phyloP scores from a whole-genome alignment of 92 coral and sea anemone species.

The Parazoanthus atlanticus region DNA sequence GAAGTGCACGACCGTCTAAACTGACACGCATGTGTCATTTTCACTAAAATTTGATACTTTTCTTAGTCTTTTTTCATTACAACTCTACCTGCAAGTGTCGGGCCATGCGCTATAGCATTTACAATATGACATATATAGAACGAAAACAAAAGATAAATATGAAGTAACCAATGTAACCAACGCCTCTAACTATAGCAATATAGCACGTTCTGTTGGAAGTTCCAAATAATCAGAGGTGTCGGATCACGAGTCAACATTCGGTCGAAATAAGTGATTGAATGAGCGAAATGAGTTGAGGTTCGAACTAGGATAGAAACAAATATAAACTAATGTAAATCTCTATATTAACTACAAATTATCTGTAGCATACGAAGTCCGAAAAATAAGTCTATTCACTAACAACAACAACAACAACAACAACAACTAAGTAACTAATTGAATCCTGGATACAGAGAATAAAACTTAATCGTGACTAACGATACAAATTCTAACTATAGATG shows the following conservation, averaged over 20 bases:
- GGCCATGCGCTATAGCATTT: too few relatives aligned
- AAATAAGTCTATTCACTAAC: neutral
- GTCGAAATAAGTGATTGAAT: neutral
- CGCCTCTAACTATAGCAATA: neutral
- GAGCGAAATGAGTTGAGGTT: neutral
- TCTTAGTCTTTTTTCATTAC: too few relatives aligned
- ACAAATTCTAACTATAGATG: neutral
- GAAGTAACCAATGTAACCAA: too few relatives aligned
- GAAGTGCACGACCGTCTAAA: too few relatives aligned
- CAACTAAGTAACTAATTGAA: neutral
- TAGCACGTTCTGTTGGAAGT: too few relatives aligned
- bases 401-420: too few relatives aligned
- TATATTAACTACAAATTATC: neutral
- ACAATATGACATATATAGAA: too few relatives aligned
- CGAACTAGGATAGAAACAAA: neutral
- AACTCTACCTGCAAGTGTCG: too few relatives aligned
- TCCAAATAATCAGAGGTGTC: neutral
- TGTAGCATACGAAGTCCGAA: neutral
- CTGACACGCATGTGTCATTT: too few relatives aligned
- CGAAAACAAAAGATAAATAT: too few relatives aligned
- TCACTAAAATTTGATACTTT: too few relatives aligned
- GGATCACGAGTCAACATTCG: neutral
- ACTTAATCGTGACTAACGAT: neutral
- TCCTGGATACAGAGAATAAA: neutral
- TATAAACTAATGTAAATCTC: constrained; percentile 1